phyloP scores from a whole-genome alignment of 1,140 invertebrate species.

The Coenobita brevimanus region DNA sequence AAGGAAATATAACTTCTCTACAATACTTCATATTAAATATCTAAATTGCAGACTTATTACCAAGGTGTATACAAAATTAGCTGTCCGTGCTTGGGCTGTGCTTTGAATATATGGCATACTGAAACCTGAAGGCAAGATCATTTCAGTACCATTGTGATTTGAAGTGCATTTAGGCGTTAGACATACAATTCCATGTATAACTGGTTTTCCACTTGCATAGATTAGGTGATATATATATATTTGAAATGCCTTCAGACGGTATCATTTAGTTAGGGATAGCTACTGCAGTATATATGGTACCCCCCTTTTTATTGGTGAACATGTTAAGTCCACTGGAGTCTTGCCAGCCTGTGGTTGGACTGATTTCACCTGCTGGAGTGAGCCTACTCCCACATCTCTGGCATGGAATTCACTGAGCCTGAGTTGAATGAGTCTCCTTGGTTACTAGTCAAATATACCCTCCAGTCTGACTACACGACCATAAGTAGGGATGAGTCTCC shows the following conservation, averaged over 20 bases:
- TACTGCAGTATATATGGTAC: constrained; percentile 53
- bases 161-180: constrained; percentile 58
- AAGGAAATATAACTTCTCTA: too few species aligned
- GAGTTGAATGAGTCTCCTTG: too few species aligned
- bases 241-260: constrained; percentile 60
- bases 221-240: constrained; percentile 46
- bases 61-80: not conserved
- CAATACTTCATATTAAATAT: too few species aligned
- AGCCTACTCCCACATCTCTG: too few species aligned
- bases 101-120: constrained; percentile 54
- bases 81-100: constrained; percentile 54
- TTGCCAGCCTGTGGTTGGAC: too few species aligned
- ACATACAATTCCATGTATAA: constrained; percentile 56
- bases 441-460: too few species aligned
- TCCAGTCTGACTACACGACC: too few species aligned
- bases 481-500: too few species aligned
- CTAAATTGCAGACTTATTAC: too few species aligned
- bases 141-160: constrained; percentile 56
- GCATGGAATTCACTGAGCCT: too few species aligned
- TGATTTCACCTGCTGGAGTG: too few species aligned
- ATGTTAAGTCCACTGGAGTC: not conserved
- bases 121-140: constrained; percentile 46
- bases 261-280: constrained; percentile 48
- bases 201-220: constrained; percentile 63
- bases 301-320: too few species aligned